Evolutionary conservation across 2,797 vertebrate genomes (phyloP), one percentile per base, ranked within the genome.

Genomic region (Sebastes matsubarae): DNA sequence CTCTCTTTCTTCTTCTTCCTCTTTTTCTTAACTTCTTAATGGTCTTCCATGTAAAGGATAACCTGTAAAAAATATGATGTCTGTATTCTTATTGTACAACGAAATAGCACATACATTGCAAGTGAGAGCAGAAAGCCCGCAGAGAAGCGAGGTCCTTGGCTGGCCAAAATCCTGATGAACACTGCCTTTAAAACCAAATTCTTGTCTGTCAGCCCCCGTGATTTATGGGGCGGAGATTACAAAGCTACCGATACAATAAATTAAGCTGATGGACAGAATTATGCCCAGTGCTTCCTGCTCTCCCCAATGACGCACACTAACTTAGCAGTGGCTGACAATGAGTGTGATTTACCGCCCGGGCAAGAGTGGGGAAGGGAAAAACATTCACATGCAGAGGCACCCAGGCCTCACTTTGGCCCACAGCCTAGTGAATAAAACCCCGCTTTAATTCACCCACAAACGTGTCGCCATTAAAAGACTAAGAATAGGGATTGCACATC

Each of bases 231-330:
- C 64, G 94, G 97, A 98, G 97, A 98, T 98, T 98, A 98, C 95
- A 96, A 98, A 99, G 97, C 97, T 98, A 98, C 97, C 96, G 96
- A 98, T 97, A 96, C 95, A 96, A 97, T 98, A 96, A 99, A 98
- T 98, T 97, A 97, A 95, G 93, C 95, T 98, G 98, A 99, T 97
- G 96, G 98, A 98, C 98, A 98, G 98, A 98, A 98, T 99, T 98
- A 99, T 98, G 97, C 96, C 97, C 96, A 94, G 95, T 89, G 97
- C 97, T 99, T 99, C 97, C 97, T 99, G 97, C 97, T 93, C 96
- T 97, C 97, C 97, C 97, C 96, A 95, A 92, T 99, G 98, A 99
- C 97, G 97, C 97, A 98, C 96, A 98, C 97, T 95, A 96, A 97
- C 96, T 97, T 97, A 97, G 97, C 85, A 94, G 96, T 91, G 96